A percentile compares a stretch with the other conserved stretches of the same genome.
Evolutionary conservation across 2,888 invertebrate genomes (phyloP).

Genomic region (Smittia aterrima): DNA sequence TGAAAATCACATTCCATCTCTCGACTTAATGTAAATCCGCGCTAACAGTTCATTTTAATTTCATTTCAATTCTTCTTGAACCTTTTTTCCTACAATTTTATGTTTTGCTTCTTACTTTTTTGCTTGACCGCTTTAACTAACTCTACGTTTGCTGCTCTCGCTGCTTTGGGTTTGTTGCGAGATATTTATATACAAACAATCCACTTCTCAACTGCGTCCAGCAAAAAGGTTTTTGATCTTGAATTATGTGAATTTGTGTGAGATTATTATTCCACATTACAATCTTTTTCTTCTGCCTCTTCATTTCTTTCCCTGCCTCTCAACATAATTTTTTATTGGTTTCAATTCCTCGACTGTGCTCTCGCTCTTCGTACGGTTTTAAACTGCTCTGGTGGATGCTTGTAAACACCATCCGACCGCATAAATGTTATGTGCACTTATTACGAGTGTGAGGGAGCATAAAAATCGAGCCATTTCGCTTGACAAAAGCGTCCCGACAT

Average conservation of each 20-base stretch:
- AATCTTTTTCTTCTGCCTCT: slow-evolving; percentile 16
- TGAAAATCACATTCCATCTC: too few relatives aligned
- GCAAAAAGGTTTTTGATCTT: slow-evolving; percentile 37
- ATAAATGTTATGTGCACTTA: slow-evolving; percentile 38
- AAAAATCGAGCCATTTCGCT: slow-evolving; percentile 4
- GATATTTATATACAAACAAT: background rate
- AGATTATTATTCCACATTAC: slow-evolving; percentile 38
- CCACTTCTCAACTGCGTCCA: slow-evolving; percentile 3
- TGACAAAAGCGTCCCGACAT: background rate
- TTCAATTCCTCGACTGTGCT: slow-evolving; percentile 22
- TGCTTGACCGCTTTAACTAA: background rate
- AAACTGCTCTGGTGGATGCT: slow-evolving; percentile 18
- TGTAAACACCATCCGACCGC: background rate
- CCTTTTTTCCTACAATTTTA: background rate
- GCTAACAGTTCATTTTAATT: too few relatives aligned
- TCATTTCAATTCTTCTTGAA: too few relatives aligned
- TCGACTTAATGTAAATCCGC: too few relatives aligned
- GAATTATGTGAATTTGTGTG: slow-evolving; percentile 38
- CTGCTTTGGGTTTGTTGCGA: background rate
- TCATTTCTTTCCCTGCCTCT: slow-evolving; percentile 5
- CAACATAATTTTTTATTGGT: slow-evolving; percentile 39
- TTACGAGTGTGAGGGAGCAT: slow-evolving; percentile 12
- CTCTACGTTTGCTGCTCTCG: background rate
- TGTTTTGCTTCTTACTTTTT: background rate
- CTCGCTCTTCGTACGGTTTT: slow-evolving; percentile 7